Base-by-base conservation (phyloP, 1,140 invertebrate genomes). In the Nasonia longicornis region DNA sequence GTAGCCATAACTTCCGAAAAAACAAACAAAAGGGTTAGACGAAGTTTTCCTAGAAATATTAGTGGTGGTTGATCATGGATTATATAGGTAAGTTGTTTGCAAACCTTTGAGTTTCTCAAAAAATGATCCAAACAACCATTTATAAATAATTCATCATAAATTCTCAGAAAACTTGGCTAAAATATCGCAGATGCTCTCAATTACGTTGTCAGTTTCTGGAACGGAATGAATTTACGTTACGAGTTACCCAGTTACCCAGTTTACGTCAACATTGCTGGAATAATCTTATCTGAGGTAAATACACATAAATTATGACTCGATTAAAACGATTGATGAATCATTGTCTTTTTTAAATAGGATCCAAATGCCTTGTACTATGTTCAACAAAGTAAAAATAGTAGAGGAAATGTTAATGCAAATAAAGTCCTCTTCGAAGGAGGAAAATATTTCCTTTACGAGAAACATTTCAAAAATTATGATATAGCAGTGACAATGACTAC, bases 161-260 rank as follows among this genome's bases (percentile, higher is more conserved):
- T 26, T 69, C 26, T 42, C 11, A 71, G 69, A 42, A 71, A 71
- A 71, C 14, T 71, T 16, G 69, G 35, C 31, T 35, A 42, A 71
- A 71, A 16, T n/a, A 22, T 71, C 22, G 29, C 14, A 14, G n/a
- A 42, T 22, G 69, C 69, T 42, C 22, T 71, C 7, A 22, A 71
- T 16, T 71, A 71, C n/a, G 16, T 71, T 1, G n/a, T 71, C 35
- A 71, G 69, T 71, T 71, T 71, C 35, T 71, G 69, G 69, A 16
- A 35, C 35, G 35, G 69, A 20, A 35, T 71, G 0, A 31, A 42
- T 71, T 71, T 42, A 35, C 69, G 69, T 38, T 71, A 38, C 22
- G 14, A 42, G 11, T 42, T 42, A 71, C n/a, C 42, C 14, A 14
- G 16, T 71, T 35, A 16, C 69, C 69, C 14, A 42, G 35, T 71